phyloP scores from a whole-genome alignment of 2,888 invertebrate genomes.

The Meiosimyza decipiens region DNA sequence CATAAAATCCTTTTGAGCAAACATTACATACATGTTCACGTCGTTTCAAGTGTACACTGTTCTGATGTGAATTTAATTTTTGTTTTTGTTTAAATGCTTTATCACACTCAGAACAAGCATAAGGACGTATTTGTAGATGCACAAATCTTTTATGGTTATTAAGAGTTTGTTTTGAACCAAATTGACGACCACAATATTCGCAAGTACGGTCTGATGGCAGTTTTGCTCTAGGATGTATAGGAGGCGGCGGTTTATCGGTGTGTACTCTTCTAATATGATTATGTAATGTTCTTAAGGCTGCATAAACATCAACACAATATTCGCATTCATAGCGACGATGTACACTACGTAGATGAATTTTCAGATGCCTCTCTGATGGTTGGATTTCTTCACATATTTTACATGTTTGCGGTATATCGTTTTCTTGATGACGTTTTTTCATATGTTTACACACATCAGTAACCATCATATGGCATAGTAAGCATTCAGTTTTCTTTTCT shows the following conservation, averaged over 20 bases:
- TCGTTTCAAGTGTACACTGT: slow-evolving; percentile 6
- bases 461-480: neutral
- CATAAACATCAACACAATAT: neutral
- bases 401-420: neutral
- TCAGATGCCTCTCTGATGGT: neutral
- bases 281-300: neutral
- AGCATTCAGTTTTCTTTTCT: neutral
- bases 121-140: slow-evolving; percentile 19
- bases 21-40: slow-evolving; percentile 19
- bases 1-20: slow-evolving; percentile 22
- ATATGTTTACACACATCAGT: neutral
- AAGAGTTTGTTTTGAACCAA: slow-evolving; percentile 1
- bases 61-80: slow-evolving; percentile 11
- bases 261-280: neutral
- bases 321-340: slow-evolving; percentile 1
- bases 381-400: slow-evolving; percentile 1
- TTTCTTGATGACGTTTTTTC: neutral
- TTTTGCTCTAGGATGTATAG: neutral
- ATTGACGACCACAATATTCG: slow-evolving; percentile 17
- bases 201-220: slow-evolving; percentile 8
- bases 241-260: neutral
- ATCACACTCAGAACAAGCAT: slow-evolving; percentile 3
- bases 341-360: neutral
- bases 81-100: slow-evolving; percentile 2
- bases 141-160: slow-evolving; percentile 6